Base-by-base conservation (phyloP, 2,888 invertebrate species). In the Drosophila prolongata region DNA sequence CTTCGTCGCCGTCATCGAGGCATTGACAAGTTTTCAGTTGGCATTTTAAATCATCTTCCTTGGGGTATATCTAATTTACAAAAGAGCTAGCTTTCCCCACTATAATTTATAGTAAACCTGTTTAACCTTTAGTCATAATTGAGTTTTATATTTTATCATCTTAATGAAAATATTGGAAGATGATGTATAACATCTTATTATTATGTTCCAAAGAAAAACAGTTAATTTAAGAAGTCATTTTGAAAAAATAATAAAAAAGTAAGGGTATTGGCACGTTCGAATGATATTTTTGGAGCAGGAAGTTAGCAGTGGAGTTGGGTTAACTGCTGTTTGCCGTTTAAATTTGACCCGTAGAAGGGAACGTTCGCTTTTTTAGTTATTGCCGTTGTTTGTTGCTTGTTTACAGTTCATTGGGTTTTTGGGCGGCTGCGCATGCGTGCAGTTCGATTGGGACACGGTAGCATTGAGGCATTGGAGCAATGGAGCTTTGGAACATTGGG, bases 351-450 rank as follows among this genome's bases (percentile, higher is more conserved):
- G 80, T 73, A 69, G 78, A 77, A 77, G 70, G 68, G 64, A 55
- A 82, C 57, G 75, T 71, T 52, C 54, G 46, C 47, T 54, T 46
- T 53, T 19, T 34, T 11, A 47, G 16, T 16, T 40, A 30, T 58
- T 67, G 57, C 65, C 46, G 67, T 58, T 47, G 70, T 46, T 38
- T 44, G 37, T 47, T 67, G 58, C 65, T 57, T 69, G 66, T 76
- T 83, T 70, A 83, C 87, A 89, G 83, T 87, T 87, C 89, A 83
- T 75, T 83, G 89, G 61, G 53, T 52, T 68, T 71, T 71, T 14
- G 72, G 64, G 47, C 46, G 71, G 34, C 40, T 66, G 47, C 64
- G 64, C 50, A 46, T 71, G 70, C 75, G 66, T 73, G 49, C 49
- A 54, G 61, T 61, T 11, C 47, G 34, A 37, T 62, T 24, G 30